Evolutionary conservation across 2,113 vertebrate species (phyloP).

Genomic region (Caranx ignobilis): DNA sequence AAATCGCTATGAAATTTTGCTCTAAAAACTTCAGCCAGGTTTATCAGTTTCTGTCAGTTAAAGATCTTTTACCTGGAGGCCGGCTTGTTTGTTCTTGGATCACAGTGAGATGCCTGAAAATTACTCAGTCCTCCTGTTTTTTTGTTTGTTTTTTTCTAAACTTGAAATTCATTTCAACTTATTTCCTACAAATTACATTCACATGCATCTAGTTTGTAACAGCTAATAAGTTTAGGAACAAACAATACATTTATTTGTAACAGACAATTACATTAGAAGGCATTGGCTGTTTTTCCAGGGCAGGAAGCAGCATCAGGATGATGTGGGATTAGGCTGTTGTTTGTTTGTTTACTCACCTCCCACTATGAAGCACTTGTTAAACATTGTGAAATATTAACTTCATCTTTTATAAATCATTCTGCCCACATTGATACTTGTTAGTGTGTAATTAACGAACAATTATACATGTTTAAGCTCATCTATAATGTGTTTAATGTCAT

Average conservation of each 20-base stretch:
- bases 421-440: no score
- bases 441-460: no score
- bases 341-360: no score
- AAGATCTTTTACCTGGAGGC: neutral
- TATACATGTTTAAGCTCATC: no score
- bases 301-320: neutral
- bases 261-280: neutral
- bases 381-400: no score
- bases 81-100: neutral
- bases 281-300: neutral
- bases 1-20: neutral
- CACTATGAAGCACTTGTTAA: no score
- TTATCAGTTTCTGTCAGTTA: constrained; percentile 1
- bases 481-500: no score
- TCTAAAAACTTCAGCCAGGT: neutral
- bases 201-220: neutral
- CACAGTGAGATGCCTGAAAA: neutral
- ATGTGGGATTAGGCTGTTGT: no score
- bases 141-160: neutral
- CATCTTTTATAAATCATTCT: no score
- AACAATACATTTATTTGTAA: neutral
- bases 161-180: neutral
- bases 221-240: neutral
- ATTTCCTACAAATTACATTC: neutral
- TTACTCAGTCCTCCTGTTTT: neutral